phyloP scores from a whole-genome alignment of 2,113 vertebrate genomes.

The Sterna hirundo region DNA sequence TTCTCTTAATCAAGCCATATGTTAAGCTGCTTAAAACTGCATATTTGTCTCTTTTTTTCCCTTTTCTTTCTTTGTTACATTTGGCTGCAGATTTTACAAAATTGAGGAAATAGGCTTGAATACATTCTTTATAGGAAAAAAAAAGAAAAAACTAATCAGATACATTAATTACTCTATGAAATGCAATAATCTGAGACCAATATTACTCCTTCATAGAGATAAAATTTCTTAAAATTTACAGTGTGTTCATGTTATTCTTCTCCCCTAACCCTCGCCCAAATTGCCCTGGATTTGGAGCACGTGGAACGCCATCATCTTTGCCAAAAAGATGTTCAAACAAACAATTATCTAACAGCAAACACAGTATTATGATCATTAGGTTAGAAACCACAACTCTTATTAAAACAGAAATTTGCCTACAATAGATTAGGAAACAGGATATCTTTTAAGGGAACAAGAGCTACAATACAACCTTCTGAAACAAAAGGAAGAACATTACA shows the following conservation, averaged over 20 bases:
- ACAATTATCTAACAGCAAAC: not conserved
- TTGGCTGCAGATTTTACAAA: not conserved
- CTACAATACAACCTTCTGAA: not conserved
- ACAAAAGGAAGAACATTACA: constrained; percentile 34
- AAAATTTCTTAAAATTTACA: not conserved
- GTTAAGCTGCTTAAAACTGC: not conserved
- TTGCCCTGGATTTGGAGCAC: not conserved
- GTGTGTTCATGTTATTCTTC: not conserved
- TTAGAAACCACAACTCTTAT: not conserved
- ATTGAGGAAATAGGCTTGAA: not conserved
- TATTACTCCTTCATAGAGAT: not conserved
- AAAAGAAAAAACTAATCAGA: not conserved
- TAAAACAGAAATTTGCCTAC: not conserved
- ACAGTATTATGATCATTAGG: not conserved
- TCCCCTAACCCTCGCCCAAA: not conserved
- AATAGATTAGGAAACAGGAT: constrained; percentile 43
- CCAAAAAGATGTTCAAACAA: not conserved
- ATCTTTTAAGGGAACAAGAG: not conserved
- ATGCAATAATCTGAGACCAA: not conserved
- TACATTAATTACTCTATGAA: not conserved
- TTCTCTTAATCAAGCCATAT: not conserved
- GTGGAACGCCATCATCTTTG: not conserved
- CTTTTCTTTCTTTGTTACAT: not conserved
- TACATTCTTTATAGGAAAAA: not conserved
- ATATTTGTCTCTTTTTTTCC: not conserved